phyloP scores from a whole-genome alignment of 2,113 vertebrate species.

The Genyomyrus donnyi region DNA sequence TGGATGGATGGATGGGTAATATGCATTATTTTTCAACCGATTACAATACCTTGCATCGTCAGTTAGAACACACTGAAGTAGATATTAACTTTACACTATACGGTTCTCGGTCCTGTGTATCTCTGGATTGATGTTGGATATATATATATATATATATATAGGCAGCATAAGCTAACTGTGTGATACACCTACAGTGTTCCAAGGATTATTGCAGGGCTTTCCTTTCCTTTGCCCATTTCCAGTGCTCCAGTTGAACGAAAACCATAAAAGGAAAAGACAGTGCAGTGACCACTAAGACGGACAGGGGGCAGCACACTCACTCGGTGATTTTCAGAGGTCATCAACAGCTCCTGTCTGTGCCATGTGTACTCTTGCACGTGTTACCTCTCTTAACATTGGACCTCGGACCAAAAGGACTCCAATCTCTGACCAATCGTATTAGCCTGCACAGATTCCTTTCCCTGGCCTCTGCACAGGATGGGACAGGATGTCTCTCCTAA shows the following conservation, averaged over 20 bases:
- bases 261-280: background rate
- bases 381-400: conserved; percentile 21
- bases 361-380: conserved; percentile 30
- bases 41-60: background rate
- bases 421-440: conserved; percentile 24
- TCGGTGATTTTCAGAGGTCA: conserved; percentile 41
- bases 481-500: conserved; percentile 4
- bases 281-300: background rate
- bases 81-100: background rate
- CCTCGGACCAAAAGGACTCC: conserved; percentile 10
- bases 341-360: conserved; percentile 51
- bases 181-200: background rate
- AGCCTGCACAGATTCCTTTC: background rate
- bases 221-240: background rate
- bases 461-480: background rate
- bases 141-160: no score
- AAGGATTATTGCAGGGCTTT: background rate
- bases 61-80: background rate
- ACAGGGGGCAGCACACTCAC: conserved; percentile 24
- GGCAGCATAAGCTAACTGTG: background rate
- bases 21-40: background rate
- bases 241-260: background rate
- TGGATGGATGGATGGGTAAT: background rate
- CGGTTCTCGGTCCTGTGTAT: background rate
- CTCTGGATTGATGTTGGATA: background rate